Base-by-base conservation (phyloP, 1,140 invertebrate species). In the Drosophila fuyamai region DNA sequence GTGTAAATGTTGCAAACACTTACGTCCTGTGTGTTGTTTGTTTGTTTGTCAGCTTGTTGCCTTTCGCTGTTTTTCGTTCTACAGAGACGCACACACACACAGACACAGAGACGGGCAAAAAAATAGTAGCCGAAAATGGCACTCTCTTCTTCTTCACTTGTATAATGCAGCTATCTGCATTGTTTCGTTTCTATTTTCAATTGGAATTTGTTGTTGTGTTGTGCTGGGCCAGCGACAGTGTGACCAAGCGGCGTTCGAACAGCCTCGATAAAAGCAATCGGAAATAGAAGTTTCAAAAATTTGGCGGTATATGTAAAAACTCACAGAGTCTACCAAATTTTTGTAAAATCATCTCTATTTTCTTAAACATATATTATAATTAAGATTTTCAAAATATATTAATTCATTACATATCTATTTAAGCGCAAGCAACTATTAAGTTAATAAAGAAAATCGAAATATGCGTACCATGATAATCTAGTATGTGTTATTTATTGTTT, bases 111-210 rank as follows among this genome's bases (percentile, higher is more conserved):
- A 61, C 57, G 57, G 56, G 62, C 57, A 51, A 44, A 68, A 58
- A 58, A 66, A 50, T 62, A 54, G 27, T 46, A 62, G 46, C 58
- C 62, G 40, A 66, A 66, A 66, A 63, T 62, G 56, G 61, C 61
- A 65, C 29, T 65, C 63, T 63, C 60, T 47, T 60, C 59, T 60
- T 58, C 36, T 63, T 65, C 60, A 63, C 60, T 63, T 63, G 60
- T 63, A 63, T 63, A 63, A 63, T 60, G 60, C 60, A 60, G 38
- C 38, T 59, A 57, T 68, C 61, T 68, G 46, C 65, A 54, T 50
- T 66, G 59, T 68, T 68, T 68, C 60, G 61, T 68, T 68, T 67
- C 65, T 65, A 67, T 67, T 67, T 63, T 46, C 59, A 67, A 54
- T 50, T 53, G 32, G 29, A 48, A 43, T 65, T 67, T 66, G 65